Conservation (phyloP, 2,797 vertebrate genomes). For the Trematomus bernacchii region DNA sequence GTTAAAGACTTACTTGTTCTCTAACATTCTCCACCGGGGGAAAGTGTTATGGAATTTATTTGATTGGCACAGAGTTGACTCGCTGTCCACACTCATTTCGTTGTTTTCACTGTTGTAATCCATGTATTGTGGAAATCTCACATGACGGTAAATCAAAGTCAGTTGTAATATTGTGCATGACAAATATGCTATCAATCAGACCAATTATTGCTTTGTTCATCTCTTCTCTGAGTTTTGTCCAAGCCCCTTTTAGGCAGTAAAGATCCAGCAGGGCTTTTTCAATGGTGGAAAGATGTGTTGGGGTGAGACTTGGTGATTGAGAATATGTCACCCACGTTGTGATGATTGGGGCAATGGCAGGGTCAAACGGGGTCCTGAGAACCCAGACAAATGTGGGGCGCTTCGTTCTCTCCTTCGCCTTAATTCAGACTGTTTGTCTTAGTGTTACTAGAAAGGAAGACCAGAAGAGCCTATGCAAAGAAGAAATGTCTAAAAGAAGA, state of each 20-base stretch:
- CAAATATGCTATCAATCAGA: slow-evolving; percentile 61
- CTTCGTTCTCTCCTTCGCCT: slow-evolving; percentile 29
- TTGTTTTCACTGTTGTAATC: slow-evolving; percentile 48
- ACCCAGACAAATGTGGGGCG: slow-evolving; percentile 52
- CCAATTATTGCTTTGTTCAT: slow-evolving; percentile 50
- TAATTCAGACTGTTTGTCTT: slow-evolving; percentile 66
- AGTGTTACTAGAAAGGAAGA: slow-evolving; percentile 61
- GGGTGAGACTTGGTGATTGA: slow-evolving; percentile 30
- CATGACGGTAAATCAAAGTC: slow-evolving; percentile 38
- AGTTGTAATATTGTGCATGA: slow-evolving; percentile 41
- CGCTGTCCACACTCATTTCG: slow-evolving; percentile 39
- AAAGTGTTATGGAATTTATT: slow-evolving; percentile 30
- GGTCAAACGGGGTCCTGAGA: slow-evolving; percentile 79
- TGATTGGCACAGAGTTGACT: slow-evolving; percentile 47
- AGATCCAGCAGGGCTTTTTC: slow-evolving; percentile 47
- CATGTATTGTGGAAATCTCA: slow-evolving; percentile 50
- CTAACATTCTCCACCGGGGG: slow-evolving; percentile 32
- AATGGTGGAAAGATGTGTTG: slow-evolving; percentile 39
- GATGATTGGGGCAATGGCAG: slow-evolving; percentile 60
- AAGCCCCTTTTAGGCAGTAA: slow-evolving; percentile 28
- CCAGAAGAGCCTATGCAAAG: not conserved
- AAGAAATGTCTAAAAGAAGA: not conserved
- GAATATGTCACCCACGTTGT: slow-evolving; percentile 61
- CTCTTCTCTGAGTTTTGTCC: slow-evolving; percentile 17
- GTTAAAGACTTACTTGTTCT: slow-evolving; percentile 28